Evolutionary conservation across 2,888 invertebrate genomes (phyloP).

Genomic region (Amblyjoppa proteus): DNA sequence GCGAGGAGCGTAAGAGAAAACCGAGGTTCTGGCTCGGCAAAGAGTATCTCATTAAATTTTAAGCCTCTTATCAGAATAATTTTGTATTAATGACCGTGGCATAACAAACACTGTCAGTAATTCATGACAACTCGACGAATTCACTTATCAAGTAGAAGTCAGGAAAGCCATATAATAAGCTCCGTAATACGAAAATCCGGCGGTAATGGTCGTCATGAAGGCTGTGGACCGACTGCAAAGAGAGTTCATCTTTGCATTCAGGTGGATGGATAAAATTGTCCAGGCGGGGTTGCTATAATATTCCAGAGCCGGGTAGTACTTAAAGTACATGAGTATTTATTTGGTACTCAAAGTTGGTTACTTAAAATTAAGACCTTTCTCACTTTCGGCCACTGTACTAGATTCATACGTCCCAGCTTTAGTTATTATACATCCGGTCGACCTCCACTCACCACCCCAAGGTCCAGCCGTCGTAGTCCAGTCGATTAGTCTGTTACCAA

Average conservation of each 20-base stretch:
- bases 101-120: neutral
- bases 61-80: neutral
- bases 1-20: neutral
- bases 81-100: neutral
- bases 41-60: neutral
- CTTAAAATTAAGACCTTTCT: no score
- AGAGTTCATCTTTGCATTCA: neutral
- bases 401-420: no score
- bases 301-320: neutral
- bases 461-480: no score
- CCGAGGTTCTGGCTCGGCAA: neutral
- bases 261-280: neutral
- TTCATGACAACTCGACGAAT: neutral
- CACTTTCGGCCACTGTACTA: no score
- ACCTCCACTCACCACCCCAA: no score
- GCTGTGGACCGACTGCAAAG: neutral
- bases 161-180: neutral
- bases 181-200: neutral
- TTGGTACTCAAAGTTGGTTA: no score
- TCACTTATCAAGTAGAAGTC: neutral
- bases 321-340: no score
- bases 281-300: neutral
- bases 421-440: no score
- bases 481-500: no score
- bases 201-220: no score